Evolutionary conservation across 2,888 invertebrate genomes (phyloP).

Genomic region (Gymnosoma rotundatum): DNA sequence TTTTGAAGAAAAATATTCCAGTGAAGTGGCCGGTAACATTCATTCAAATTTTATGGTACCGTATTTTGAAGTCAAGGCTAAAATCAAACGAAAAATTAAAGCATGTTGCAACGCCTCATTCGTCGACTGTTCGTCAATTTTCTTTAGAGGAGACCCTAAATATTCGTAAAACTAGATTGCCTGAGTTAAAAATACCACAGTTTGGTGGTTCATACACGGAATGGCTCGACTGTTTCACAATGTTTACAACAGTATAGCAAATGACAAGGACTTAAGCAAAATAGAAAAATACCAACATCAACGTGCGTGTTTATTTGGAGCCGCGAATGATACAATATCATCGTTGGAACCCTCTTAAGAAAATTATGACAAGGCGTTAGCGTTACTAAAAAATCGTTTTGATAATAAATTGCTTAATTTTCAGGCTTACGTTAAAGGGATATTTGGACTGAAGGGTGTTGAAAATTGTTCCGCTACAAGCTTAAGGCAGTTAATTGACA

Average conservation of each 20-base stretch:
- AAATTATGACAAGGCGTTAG: slow-evolving; percentile 69
- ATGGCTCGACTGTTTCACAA: slow-evolving; percentile 64
- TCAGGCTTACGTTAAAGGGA: slow-evolving; percentile 68
- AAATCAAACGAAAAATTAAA: slow-evolving; percentile 29
- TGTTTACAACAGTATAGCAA: slow-evolving; percentile 63
- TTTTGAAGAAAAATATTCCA: slow-evolving; percentile 33
- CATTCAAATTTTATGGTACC: slow-evolving; percentile 18
- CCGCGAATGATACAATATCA: slow-evolving; percentile 60
- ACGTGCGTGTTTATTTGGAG: slow-evolving; percentile 40
- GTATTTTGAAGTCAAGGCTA: slow-evolving; percentile 38
- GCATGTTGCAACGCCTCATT: slow-evolving; percentile 13
- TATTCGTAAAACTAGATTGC: slow-evolving; percentile 53
- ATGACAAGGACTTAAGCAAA: slow-evolving; percentile 53
- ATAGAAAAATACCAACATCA: slow-evolving; percentile 66
- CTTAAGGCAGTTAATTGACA: slow-evolving; percentile 65
- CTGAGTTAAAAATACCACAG: slow-evolving; percentile 62
- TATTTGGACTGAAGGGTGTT: slow-evolving; percentile 61
- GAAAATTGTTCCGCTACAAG: slow-evolving; percentile 54
- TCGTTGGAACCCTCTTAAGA: slow-evolving; percentile 64
- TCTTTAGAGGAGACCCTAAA: slow-evolving; percentile 22
- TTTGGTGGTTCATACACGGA: slow-evolving; percentile 63
- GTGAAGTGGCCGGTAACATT: neutral
- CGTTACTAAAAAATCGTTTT: slow-evolving; percentile 66
- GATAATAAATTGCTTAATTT: slow-evolving; percentile 71
- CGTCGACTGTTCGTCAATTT: slow-evolving; percentile 39